Evolutionary conservation across 1,140 invertebrate genomes (phyloP).

Genomic region (Anastrepha obliqua): DNA sequence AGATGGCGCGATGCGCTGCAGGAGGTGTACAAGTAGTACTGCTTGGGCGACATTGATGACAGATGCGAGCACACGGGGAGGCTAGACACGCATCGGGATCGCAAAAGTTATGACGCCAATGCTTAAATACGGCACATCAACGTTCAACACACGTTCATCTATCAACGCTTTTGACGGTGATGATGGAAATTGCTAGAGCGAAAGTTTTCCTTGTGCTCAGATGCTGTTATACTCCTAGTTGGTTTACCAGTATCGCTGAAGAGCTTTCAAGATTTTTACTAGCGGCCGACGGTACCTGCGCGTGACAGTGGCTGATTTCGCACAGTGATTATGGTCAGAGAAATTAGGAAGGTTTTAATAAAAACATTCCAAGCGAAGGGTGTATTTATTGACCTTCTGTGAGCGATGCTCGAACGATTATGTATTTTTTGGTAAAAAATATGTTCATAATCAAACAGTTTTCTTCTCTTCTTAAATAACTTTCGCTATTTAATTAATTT

Average conservation of each 20-base stretch:
- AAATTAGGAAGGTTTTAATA: too few relatives aligned
- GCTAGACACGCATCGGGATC: background rate
- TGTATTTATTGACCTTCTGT: too few relatives aligned
- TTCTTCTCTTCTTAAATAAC: too few relatives aligned
- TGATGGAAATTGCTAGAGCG: constrained; percentile 32
- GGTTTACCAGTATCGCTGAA: background rate
- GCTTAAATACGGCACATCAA: constrained; percentile 32
- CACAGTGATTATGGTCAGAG: too few relatives aligned
- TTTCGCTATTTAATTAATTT: too few relatives aligned
- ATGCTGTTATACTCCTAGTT: background rate
- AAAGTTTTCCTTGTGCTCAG: background rate
- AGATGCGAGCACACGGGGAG: background rate
- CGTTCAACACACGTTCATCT: constrained; percentile 44
- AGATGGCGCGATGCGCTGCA: background rate
- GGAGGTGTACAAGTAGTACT: background rate
- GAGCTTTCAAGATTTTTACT: background rate
- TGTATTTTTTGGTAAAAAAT: too few relatives aligned
- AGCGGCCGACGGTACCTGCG: background rate
- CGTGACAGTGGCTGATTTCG: background rate
- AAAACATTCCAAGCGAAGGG: too few relatives aligned
- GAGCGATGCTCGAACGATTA: too few relatives aligned
- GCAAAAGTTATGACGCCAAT: constrained; percentile 14
- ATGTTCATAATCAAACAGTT: too few relatives aligned
- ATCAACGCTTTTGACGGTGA: constrained; percentile 37
- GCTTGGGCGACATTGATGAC: background rate